phyloP scores from a whole-genome alignment of 2,888 invertebrate species.

The Ptilodon capucinus region DNA sequence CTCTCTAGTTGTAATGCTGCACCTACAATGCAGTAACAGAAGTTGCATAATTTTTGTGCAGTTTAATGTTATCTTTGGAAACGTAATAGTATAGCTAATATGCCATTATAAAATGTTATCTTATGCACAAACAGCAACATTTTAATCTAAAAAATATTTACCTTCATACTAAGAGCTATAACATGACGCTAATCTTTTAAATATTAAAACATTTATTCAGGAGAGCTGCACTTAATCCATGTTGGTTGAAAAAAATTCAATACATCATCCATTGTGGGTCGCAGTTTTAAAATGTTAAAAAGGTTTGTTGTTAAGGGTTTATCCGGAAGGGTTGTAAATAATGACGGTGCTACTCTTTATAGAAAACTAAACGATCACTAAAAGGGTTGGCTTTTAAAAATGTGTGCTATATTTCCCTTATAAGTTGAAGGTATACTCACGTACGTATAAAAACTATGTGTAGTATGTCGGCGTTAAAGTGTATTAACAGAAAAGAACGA shows the following conservation, averaged over 20 bases:
- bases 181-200: constrained; percentile 81
- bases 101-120: constrained; percentile 34
- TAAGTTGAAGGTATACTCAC: no score
- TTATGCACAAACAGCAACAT: constrained; percentile 55
- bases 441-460: no score
- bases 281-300: constrained; percentile 80
- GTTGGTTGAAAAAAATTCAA: constrained; percentile 59
- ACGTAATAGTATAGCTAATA: constrained; percentile 11
- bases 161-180: constrained; percentile 46
- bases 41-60: no score
- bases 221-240: constrained; percentile 60
- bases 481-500: no score
- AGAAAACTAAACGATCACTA: constrained; percentile 70
- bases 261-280: constrained; percentile 69
- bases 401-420: no score
- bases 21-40: no score
- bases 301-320: constrained; percentile 78
- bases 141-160: constrained; percentile 59
- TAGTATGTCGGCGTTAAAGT: no score
- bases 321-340: constrained; percentile 80
- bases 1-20: no score
- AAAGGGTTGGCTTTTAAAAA: constrained; percentile 40
- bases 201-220: constrained; percentile 79
- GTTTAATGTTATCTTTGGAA: no score
- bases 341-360: constrained; percentile 76